Evolutionary conservation across 2,113 vertebrate species (phyloP).

Genomic region (Gallinago jamesoni): DNA sequence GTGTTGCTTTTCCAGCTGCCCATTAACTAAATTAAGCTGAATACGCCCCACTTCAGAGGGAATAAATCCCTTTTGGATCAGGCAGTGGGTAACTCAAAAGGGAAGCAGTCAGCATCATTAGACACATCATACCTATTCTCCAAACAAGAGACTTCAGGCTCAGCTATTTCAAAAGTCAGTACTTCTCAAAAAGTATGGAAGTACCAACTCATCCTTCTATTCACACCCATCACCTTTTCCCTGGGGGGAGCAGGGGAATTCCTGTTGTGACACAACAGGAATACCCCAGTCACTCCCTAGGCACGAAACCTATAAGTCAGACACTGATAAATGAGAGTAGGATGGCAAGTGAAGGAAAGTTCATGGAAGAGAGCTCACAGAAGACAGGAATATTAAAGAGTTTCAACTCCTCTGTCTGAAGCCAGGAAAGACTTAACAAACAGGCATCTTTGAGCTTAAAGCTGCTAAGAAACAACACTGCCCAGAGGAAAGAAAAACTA

Average conservation of each 20-base stretch:
- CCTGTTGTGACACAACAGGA: neutral
- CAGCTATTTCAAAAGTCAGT: neutral
- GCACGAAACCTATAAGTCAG: neutral
- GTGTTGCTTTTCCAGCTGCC: neutral
- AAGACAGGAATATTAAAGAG: neutral
- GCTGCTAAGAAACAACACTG: neutral
- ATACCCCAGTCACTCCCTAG: neutral
- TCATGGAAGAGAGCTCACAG: neutral
- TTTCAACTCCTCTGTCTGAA: neutral
- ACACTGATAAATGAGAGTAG: neutral
- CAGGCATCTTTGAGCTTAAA: neutral
- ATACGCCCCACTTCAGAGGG: neutral
- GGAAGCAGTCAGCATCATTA: neutral
- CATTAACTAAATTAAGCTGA: neutral
- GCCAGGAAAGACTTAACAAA: slow-evolving; percentile 27
- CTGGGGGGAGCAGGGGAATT: neutral
- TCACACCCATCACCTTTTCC: neutral
- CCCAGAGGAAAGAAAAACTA: slow-evolving; percentile 3
- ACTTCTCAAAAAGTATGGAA: neutral
- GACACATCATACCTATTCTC: neutral
- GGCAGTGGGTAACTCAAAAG: too few relatives aligned
- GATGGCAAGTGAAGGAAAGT: neutral
- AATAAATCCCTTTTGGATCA: neutral
- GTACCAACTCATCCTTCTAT: neutral
- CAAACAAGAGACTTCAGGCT: neutral